Evolutionary conservation across 2,797 vertebrate genomes (phyloP).

Genomic region (Zalophus californianus): DNA sequence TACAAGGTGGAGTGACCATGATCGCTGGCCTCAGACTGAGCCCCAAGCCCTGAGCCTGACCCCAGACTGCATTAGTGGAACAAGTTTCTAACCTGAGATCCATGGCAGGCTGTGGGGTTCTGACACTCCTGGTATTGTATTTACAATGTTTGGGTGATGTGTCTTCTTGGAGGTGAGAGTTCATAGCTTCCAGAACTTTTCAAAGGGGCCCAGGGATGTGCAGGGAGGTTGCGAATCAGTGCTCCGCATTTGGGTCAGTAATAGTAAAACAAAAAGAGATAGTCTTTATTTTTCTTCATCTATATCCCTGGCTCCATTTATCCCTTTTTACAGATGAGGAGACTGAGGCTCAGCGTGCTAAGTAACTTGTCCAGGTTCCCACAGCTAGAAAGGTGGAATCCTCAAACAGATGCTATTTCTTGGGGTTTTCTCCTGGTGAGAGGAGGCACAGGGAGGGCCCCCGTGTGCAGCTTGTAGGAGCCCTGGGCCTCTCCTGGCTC

Average conservation of each 20-base stretch:
- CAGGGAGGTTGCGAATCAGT: not conserved
- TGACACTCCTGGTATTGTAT: fast-evolving
- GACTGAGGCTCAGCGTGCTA: not conserved
- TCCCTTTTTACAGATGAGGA: not conserved
- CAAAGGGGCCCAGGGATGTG: not conserved
- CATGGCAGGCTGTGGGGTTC: fast-evolving
- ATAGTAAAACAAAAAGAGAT: not conserved
- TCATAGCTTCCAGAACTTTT: not conserved
- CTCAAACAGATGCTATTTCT: not conserved
- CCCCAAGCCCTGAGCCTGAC: not conserved
- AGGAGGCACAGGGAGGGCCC: not conserved
- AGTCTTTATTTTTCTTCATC: not conserved
- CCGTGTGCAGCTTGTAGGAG: fast-evolving
- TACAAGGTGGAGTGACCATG: not conserved
- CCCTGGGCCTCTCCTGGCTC: not conserved
- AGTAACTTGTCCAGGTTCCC: not conserved
- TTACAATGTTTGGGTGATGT: not conserved
- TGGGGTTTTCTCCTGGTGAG: not conserved
- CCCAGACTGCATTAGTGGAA: not conserved
- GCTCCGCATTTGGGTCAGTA: not conserved
- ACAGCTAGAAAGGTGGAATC: not conserved
- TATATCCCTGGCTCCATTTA: fast-evolving
- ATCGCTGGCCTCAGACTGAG: not conserved
- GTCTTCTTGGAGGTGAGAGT: not conserved
- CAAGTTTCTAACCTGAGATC: not conserved